Conservation (phyloP, 2,113 vertebrate genomes). For the Chloropsis cyanopogon region DNA sequence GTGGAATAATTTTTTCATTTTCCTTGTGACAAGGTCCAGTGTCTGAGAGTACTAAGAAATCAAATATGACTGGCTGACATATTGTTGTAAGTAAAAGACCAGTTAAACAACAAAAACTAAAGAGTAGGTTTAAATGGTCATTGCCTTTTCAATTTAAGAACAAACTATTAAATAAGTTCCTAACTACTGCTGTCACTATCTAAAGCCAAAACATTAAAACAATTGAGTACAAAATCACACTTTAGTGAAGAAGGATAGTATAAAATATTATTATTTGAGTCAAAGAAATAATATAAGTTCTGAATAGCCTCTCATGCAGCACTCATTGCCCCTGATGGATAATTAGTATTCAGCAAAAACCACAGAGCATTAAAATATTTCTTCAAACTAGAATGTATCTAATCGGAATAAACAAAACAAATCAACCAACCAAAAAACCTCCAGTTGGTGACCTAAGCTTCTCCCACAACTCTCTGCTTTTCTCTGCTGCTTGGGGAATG, state of each 20-base stretch:
- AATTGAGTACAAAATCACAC: background rate
- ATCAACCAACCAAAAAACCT: fast-evolving
- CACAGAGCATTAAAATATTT: background rate
- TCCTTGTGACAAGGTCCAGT: background rate
- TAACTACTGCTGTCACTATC: background rate
- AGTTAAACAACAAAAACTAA: background rate
- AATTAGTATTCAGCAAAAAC: background rate
- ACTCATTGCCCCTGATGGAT: background rate
- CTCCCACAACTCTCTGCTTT: background rate
- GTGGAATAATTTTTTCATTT: background rate
- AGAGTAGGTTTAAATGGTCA: background rate
- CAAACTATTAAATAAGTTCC: background rate
- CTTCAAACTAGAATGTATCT: background rate
- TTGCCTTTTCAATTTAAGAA: background rate
- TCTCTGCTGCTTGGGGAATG: background rate
- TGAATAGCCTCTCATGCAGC: background rate
- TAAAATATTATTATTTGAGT: background rate
- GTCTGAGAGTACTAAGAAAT: background rate
- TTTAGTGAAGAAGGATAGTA: background rate
- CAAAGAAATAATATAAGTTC: background rate
- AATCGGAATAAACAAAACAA: background rate
- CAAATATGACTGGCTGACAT: background rate
- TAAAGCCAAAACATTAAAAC: background rate
- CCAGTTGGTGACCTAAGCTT: background rate
- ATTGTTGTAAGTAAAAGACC: background rate